Percentiles rank a stretch among this genome's conserved stretches.
phyloP scores from a whole-genome alignment of 30 jellyfish, hydroid and myxozoan species.

The Aurelia sp. region DNA sequence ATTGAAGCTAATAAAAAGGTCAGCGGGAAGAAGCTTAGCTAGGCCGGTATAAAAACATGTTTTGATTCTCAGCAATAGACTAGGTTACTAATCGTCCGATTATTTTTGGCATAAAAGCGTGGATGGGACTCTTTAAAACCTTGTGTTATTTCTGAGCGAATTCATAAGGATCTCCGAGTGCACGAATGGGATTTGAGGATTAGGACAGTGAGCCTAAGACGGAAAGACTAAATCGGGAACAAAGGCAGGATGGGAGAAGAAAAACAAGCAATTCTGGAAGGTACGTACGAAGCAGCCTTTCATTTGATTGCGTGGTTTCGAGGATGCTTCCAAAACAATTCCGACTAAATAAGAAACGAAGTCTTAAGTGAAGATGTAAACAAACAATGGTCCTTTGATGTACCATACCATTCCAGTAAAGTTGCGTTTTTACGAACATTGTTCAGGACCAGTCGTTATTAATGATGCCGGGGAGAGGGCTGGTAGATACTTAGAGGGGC shows the following conservation, averaged over 20 bases:
- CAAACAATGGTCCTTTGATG: too few relatives aligned
- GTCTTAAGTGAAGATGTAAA: too few relatives aligned
- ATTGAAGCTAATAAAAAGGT: background rate
- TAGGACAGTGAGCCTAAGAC: constrained; percentile 51
- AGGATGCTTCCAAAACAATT: too few relatives aligned
- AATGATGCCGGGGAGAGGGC: too few relatives aligned
- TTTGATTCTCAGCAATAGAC: constrained; percentile 33
- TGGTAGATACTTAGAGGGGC: too few relatives aligned
- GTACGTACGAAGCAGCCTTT: too few relatives aligned
- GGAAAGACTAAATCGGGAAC: constrained; percentile 59
- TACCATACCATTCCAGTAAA: too few relatives aligned
- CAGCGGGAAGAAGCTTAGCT: constrained; percentile 58
- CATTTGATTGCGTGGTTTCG: too few relatives aligned
- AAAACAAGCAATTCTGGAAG: constrained; percentile 20
- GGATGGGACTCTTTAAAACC: background rate
- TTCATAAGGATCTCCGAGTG: constrained; percentile 2
- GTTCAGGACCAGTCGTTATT: too few relatives aligned
- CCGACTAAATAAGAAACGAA: too few relatives aligned
- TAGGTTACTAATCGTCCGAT: constrained; percentile 20
- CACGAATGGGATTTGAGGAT: constrained; percentile 60
- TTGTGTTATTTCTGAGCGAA: constrained; percentile 14
- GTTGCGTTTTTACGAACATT: too few relatives aligned
- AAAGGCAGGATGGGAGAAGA: constrained; percentile 14
- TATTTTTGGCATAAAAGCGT: constrained; percentile 12
- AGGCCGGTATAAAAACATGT: constrained; percentile 62